Evolutionary conservation across 2,888 invertebrate species (phyloP), one percentile per base, ranked within the genome.

Genomic region (Gnatocerus cornutus): DNA sequence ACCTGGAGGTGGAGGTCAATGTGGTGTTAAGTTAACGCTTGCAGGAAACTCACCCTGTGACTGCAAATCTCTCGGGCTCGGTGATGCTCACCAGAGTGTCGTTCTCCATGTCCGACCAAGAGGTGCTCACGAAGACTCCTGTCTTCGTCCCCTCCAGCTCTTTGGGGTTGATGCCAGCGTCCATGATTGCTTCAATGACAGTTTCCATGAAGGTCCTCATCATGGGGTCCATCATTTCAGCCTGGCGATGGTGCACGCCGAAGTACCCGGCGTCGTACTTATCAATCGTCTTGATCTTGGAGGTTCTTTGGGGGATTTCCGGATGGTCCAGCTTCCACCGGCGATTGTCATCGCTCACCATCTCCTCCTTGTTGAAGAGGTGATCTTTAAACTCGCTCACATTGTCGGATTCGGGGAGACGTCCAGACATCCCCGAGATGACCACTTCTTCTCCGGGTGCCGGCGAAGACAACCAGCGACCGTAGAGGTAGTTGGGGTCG

Each of bases 211-310:
- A 79, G 68, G 89, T 81, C 52, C 90, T 81, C 41, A 89, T 85
- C 82, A 88, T 87, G 0, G 89, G 89, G 74, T 90, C 88, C 83
- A 89, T 87, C 13, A 84, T 84, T 43, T 87, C 82, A 1, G 86
- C 86, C 80, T 93, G 92, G 75, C 92, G 92, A 74, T 90, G 90
- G 76, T 92, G 91, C 16, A 93, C 89, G 0, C 92, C 92, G 81
- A 93, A 93, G 84, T 92, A 93, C 0, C 90, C 89, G 0, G 92
- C 91, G 79, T 93, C 93, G 80, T 94, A 94, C 79, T 92, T 92
- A 72, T 88, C 88, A 9, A 93, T 87, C 74, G 89, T 86, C 77
- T 88, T 87, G 61, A 94, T 68, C 74, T 87, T 87, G 13, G 87
- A 87, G 33, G 84, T 85, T 65, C 87, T 78, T 33, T 89, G 89